Percentiles rank a stretch among this genome's conserved stretches.
Evolutionary conservation across 2,888 invertebrate genomes (phyloP).

Genomic region (Tipula helvola): DNA sequence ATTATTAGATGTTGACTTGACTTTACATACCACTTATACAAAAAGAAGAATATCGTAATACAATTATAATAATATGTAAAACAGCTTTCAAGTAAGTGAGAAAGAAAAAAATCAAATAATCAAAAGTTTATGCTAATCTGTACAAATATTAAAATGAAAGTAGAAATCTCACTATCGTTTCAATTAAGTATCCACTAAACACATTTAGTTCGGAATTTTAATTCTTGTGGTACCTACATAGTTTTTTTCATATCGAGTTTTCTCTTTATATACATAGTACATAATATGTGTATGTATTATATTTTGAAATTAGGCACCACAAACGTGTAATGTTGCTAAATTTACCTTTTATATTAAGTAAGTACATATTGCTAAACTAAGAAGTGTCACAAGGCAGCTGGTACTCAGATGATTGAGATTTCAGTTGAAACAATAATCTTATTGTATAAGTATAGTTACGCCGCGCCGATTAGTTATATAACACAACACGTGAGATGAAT

Average conservation of each 20-base stretch:
- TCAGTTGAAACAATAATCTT: too few relatives aligned
- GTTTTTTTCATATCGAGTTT: not conserved
- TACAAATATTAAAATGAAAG: not conserved
- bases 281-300: too few relatives aligned
- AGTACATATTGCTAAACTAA: too few relatives aligned
- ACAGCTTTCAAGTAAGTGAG: not conserved
- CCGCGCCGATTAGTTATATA: too few relatives aligned
- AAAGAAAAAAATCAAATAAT: not conserved
- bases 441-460: too few relatives aligned
- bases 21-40: not conserved
- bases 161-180: not conserved
- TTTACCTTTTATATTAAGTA: too few relatives aligned
- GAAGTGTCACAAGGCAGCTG: too few relatives aligned
- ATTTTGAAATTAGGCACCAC: too few relatives aligned
- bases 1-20: not conserved
- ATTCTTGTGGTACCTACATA: not conserved
- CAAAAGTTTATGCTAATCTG: not conserved
- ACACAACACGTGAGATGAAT: too few relatives aligned
- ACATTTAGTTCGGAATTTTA: not conserved
- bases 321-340: too few relatives aligned
- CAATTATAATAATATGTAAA: not conserved
- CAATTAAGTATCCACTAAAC: not conserved
- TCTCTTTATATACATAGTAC: not conserved
- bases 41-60: not conserved
- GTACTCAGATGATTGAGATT: too few relatives aligned